Evolutionary conservation across 2,113 vertebrate genomes (phyloP).

Genomic region (Psilopsiagon aurifrons): DNA sequence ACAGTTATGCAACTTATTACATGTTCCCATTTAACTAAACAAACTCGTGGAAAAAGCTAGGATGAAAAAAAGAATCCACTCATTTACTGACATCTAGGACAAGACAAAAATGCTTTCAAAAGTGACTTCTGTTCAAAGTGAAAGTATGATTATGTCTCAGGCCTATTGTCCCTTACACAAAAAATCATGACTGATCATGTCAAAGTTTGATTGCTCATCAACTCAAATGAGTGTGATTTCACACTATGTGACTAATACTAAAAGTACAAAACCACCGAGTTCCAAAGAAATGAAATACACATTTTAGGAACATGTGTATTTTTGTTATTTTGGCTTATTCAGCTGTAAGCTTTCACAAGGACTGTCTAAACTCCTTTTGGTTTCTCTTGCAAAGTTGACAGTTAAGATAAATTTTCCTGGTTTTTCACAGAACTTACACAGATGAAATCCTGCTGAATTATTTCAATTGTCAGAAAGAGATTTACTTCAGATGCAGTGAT

Average conservation of each 20-base stretch:
- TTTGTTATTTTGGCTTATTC: background rate
- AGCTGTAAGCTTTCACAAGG: background rate
- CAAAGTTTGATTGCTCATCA: background rate
- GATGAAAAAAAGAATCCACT: background rate
- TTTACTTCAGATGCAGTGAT: background rate
- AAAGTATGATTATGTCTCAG: background rate
- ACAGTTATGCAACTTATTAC: background rate
- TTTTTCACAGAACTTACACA: background rate
- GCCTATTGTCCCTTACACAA: background rate
- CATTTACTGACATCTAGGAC: background rate
- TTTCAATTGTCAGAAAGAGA: background rate
- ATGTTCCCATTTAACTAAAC: background rate
- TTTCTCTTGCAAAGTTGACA: background rate
- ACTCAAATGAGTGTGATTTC: conserved; percentile 32
- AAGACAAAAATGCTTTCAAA: background rate
- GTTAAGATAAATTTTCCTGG: background rate
- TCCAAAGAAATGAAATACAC: conserved; percentile 4
- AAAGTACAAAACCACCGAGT: background rate
- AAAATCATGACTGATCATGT: background rate
- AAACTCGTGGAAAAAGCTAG: background rate
- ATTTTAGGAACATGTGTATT: background rate
- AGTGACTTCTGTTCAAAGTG: background rate
- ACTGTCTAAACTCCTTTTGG: background rate
- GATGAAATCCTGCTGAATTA: background rate
- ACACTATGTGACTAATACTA: background rate